Base-by-base conservation (phyloP, 2,888 invertebrate species). In the Ennomos erosarius region DNA sequence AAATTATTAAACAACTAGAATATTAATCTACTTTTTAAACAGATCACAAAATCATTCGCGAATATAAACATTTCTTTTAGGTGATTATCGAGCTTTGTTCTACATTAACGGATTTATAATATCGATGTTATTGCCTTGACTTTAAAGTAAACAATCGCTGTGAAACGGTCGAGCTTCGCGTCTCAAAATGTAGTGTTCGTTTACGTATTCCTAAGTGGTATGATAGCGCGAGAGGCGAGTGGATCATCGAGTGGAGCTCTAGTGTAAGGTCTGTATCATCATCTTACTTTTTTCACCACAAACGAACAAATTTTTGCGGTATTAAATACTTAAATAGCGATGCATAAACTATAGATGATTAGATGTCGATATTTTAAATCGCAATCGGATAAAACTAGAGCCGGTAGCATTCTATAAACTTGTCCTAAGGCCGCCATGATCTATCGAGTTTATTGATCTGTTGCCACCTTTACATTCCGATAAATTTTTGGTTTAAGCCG, bases 291-390 rank as follows among this genome's bases (percentile, higher is more conserved):
- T 6, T 26, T 26, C 26, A 26, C 26, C 6, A 5, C 26, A 6
- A 26, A 26, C 26, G 1, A 6, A 26, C 26, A 6, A 38, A 8
- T n/a, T n/a, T n/a, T 38, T 1, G 38, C 10, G 11, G 38, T n/a
- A 8, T n/a, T 16, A 16, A 16, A 16, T 16, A 16, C 16, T 4
- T 12, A 35, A 40, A 49, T 49, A 50, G 59, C 57, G 54, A 59
- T 54, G 54, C 47, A 33, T 50, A 55, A 51, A 56, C 53, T 62
- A 26, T 47, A 55, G 64, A 60, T 59, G 50, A 58, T 26, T 45
- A 40, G 26, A 6, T 26, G 26, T 26, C 26, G 26, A 26, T 26
- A 26, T 26, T 26, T 26, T 26, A 6, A 6, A 26, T 26, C 26
- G 26, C 0, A 0, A 26, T 26, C 5, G 26, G 3, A 26, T 26